Evolutionary conservation across 2,888 invertebrate genomes (phyloP).

Genomic region (Agrochola macilenta): DNA sequence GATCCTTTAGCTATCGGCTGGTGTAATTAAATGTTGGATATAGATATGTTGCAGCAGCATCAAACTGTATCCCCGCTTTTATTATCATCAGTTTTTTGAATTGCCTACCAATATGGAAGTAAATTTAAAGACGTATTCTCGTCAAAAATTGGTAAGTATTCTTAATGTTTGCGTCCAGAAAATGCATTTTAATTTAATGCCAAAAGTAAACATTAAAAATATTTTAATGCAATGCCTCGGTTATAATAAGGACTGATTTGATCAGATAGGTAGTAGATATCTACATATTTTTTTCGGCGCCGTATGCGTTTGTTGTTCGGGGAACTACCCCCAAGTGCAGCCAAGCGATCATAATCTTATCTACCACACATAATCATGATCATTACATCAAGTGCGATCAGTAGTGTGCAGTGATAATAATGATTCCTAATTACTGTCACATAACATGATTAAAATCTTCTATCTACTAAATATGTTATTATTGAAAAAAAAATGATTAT

Average conservation of each 20-base stretch:
- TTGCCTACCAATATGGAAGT: no score
- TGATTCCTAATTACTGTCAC: neutral
- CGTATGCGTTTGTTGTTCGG: neutral
- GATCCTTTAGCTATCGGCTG: no score
- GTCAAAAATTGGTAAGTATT: neutral
- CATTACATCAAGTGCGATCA: neutral
- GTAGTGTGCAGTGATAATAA: conserved; percentile 2
- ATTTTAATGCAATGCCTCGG: neutral
- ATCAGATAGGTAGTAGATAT: neutral
- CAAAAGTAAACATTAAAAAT: neutral
- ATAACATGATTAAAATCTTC: neutral
- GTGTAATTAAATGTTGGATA: no score
- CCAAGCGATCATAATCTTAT: neutral
- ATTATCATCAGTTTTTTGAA: no score
- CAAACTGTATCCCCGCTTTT: no score
- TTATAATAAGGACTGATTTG: neutral
- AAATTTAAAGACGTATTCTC: no score
- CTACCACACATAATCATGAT: neutral
- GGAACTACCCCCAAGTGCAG: neutral
- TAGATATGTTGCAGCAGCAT: no score
- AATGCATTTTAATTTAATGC: neutral
- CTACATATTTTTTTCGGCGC: neutral
- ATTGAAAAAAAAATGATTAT: neutral
- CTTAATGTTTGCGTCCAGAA: neutral
- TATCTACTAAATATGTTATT: no score